phyloP scores from a whole-genome alignment of 1,140 invertebrate species.

The Zaprionus nigranus region DNA sequence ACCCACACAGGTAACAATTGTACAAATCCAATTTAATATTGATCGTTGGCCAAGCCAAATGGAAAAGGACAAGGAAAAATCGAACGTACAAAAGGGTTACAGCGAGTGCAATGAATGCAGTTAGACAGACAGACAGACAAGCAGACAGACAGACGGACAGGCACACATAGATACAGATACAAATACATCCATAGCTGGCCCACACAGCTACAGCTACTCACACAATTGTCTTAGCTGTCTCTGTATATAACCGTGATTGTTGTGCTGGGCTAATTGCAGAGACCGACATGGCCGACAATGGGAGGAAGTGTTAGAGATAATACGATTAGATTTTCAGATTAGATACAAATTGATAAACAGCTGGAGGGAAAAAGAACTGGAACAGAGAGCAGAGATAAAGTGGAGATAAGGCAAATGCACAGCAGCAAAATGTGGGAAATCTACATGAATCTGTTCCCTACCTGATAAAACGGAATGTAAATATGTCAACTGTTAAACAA shows the following conservation, averaged over 20 bases:
- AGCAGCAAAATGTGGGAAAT: not conserved
- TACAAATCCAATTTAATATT: conserved; percentile 77
- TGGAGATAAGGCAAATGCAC: not conserved
- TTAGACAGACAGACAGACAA: too few species aligned
- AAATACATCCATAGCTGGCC: not conserved
- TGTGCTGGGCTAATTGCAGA: conserved; percentile 13
- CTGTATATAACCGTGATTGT: conserved; percentile 2
- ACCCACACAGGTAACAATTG: conserved; percentile 47
- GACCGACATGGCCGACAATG: conserved; percentile 1
- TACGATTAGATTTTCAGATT: conserved; percentile 63
- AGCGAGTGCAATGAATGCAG: conserved; percentile 38
- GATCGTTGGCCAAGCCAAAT: conserved; percentile 50
- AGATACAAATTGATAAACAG: conserved; percentile 62
- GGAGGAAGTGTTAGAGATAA: conserved; percentile 49
- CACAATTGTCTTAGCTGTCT: not conserved
- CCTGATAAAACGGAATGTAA: not conserved
- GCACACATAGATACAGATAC: not conserved
- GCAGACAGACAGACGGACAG: not conserved
- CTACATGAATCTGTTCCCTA: not conserved
- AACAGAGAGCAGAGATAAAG: conserved; percentile 6
- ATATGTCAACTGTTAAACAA: conserved; percentile 1
- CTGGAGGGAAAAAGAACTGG: conserved; percentile 7
- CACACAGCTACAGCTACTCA: not conserved
- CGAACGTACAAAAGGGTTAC: conserved; percentile 62
- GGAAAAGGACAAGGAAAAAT: conserved; percentile 58